Evolutionary conservation across 2,888 invertebrate genomes (phyloP).

Genomic region (Gastracanthus pulcherrimus): DNA sequence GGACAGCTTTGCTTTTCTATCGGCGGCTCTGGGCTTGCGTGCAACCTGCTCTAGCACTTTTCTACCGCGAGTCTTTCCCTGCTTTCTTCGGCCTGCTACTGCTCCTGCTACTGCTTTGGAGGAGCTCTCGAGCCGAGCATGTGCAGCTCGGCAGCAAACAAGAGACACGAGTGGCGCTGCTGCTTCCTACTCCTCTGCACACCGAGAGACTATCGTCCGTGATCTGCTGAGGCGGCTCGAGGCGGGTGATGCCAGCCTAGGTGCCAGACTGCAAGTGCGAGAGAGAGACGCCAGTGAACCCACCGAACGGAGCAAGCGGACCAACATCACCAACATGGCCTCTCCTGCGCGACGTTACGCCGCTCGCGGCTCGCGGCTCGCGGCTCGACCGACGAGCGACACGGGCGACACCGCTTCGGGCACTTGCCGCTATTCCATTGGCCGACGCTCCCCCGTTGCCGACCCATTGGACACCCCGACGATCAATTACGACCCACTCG

Average conservation of each 20-base stretch:
- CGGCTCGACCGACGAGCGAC: too few relatives aligned
- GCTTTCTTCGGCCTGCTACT: background rate
- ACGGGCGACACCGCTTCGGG: too few relatives aligned
- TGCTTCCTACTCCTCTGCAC: background rate
- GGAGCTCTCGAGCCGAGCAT: background rate
- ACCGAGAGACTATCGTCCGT: background rate
- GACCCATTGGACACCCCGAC: too few relatives aligned
- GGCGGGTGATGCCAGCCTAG: background rate
- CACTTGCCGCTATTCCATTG: too few relatives aligned
- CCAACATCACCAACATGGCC: too few relatives aligned
- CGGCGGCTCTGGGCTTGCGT: background rate
- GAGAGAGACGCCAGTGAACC: too few relatives aligned
- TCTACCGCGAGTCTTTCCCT: background rate
- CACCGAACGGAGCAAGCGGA: too few relatives aligned
- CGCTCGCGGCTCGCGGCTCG: too few relatives aligned
- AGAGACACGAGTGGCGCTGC: background rate
- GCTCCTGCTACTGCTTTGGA: background rate
- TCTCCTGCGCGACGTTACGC: too few relatives aligned
- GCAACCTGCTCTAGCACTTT: background rate
- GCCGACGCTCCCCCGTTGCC: too few relatives aligned
- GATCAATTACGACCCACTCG: too few relatives aligned
- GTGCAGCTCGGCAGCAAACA: background rate
- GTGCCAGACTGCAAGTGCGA: background rate
- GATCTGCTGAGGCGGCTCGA: too few relatives aligned
- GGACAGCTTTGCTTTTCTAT: slow-evolving; percentile 22